phyloP scores from a whole-genome alignment of 2,797 vertebrate genomes.

The Falco concolor region DNA sequence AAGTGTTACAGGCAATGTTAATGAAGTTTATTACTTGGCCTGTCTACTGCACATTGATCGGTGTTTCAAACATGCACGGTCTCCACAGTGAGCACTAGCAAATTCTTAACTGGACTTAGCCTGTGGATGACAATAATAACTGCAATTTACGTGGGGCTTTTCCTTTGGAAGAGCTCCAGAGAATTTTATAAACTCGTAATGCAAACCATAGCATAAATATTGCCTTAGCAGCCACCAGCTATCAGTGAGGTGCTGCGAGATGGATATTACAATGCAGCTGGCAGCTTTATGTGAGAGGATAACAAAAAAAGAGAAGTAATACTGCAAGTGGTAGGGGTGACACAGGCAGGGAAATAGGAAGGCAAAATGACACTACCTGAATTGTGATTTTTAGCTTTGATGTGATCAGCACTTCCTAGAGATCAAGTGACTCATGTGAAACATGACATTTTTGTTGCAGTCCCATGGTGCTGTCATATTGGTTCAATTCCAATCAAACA shows the following conservation, averaged over 20 bases:
- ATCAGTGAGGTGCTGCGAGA: not conserved
- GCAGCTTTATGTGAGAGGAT: not conserved
- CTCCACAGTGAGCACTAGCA: not conserved
- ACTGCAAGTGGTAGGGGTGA: rapidly evolving
- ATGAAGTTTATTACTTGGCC: conserved; percentile 9
- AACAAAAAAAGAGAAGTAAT: not conserved
- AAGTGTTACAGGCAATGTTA: conserved; percentile 5
- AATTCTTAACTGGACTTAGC: not conserved
- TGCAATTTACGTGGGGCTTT: not conserved
- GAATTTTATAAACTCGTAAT: not conserved
- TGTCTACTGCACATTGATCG: not conserved
- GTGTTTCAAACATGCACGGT: not conserved
- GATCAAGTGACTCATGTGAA: not conserved
- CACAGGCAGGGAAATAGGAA: not conserved
- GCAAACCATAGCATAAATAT: not conserved
- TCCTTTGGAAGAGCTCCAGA: conserved; percentile 28
- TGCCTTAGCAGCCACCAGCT: not conserved
- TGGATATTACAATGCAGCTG: not conserved
- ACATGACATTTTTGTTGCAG: not conserved
- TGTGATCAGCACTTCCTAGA: not conserved
- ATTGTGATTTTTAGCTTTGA: not conserved
- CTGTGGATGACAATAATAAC: not conserved
- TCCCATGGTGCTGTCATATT: not conserved
- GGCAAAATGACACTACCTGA: not conserved
- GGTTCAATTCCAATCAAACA: not conserved